Conservation (phyloP, 2,113 vertebrate genomes). For the Gymnogyps californianus region DNA sequence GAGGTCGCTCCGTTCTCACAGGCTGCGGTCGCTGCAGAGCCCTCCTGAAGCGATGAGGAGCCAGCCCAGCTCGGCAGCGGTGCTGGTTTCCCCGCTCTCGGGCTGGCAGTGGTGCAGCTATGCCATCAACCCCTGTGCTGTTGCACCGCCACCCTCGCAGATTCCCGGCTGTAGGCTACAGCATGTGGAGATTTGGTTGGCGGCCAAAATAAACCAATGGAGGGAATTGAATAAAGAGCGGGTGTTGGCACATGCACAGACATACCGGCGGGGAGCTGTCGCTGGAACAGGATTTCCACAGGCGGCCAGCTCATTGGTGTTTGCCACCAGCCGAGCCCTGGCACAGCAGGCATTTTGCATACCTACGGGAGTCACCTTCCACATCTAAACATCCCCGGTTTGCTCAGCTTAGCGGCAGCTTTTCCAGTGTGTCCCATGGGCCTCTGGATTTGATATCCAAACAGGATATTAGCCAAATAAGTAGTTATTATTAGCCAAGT, state of each 20-base stretch:
- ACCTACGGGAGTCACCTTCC: neutral
- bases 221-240: neutral
- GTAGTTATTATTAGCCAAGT: neutral
- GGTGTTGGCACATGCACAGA: neutral
- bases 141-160: neutral
- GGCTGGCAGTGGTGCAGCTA: rapidly evolving
- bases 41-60: neutral
- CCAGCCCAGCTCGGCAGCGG: rapidly evolving
- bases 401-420: rapidly evolving
- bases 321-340: neutral
- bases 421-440: rapidly evolving
- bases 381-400: rapidly evolving
- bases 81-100: rapidly evolving
- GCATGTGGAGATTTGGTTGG: neutral
- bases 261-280: rapidly evolving
- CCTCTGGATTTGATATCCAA: neutral
- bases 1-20: rapidly evolving
- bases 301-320: neutral
- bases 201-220: neutral
- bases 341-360: neutral
- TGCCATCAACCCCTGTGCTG: neutral
- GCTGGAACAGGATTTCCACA: neutral
- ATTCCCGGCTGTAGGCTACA: neutral
- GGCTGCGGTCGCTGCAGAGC: neutral
- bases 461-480: neutral